These are phyloP conservation scores for Diuraphis noxia DNA, from an alignment of 1,140 invertebrate species.

Conservation along the genomic window DNA sequence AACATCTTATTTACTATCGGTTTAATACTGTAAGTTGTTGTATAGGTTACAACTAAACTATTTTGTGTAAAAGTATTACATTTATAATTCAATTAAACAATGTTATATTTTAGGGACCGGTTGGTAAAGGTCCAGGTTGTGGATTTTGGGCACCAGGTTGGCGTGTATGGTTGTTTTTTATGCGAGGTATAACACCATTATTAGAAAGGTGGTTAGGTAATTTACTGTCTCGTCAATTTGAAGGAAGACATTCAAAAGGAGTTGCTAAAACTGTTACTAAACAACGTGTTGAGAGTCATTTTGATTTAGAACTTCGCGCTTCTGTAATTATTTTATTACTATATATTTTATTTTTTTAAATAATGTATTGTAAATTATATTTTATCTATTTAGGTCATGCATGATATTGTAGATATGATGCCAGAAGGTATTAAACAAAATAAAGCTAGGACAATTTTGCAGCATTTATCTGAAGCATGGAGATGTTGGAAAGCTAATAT, in stretches of 20 bases:
- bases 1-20: constrained; percentile 98
- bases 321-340: constrained; percentile 68
- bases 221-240: constrained; percentile 95
- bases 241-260: constrained; percentile 97
- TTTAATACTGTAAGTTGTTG: constrained; percentile 89
- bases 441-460: constrained; percentile 97
- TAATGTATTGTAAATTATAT: background rate
- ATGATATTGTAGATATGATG: constrained; percentile 99
- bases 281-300: constrained; percentile 98
- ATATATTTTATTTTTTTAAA: background rate
- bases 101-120: constrained; percentile 75
- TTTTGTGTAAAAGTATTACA: background rate
- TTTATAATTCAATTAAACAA: background rate
- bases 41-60: background rate
- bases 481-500: constrained; percentile 99
- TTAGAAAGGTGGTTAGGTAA: constrained; percentile 98
- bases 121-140: constrained; percentile 98
- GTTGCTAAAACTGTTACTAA: constrained; percentile 99
- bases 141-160: constrained; percentile 99
- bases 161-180: constrained; percentile 99
- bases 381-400: constrained; percentile 73
- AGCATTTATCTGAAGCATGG: constrained; percentile 99
- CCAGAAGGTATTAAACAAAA: constrained; percentile 99
- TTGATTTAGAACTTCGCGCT: constrained; percentile 95
- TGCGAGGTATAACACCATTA: constrained; percentile 97